These are phyloP conservation scores for Leptopilina syphax DNA, from an alignment of 2,888 invertebrate species.

Conservation along the genomic window DNA sequence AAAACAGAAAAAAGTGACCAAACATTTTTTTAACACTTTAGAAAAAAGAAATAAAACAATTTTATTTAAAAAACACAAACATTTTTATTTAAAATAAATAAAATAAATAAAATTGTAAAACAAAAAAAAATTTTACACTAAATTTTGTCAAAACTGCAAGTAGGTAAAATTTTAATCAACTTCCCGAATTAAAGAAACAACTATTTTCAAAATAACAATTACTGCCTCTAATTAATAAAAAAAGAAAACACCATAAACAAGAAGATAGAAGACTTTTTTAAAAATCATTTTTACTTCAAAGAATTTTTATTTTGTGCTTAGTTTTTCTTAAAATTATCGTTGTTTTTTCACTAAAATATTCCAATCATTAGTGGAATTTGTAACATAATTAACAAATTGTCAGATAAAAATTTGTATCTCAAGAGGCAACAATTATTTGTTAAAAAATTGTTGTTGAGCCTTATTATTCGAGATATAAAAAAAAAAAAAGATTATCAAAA, in stretches of 20 bases:
- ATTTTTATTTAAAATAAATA: too few species aligned
- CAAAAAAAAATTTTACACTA: not conserved
- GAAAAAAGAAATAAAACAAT: too few species aligned
- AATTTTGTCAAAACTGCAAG: not conserved
- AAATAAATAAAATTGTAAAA: not conserved
- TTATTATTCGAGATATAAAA: constrained; percentile 12
- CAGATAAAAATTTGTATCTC: not conserved
- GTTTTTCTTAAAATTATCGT: not conserved
- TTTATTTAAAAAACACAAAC: too few species aligned
- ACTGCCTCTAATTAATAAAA: constrained; percentile 19
- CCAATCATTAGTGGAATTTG: constrained; percentile 1
- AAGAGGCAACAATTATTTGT: not conserved
- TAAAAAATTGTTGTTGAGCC: constrained; percentile 17
- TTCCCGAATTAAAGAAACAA: not conserved
- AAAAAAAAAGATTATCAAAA: constrained; percentile 26
- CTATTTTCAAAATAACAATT: not conserved
- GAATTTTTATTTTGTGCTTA: not conserved
- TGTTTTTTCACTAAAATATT: not conserved
- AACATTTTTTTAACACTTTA: too few species aligned
- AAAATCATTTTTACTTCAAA: not conserved
- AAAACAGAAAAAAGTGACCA: too few species aligned
- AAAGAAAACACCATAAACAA: not conserved
- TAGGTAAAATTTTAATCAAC: not conserved
- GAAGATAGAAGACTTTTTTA: not conserved
- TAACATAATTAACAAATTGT: constrained; percentile 2